Evolutionary conservation across 1,140 invertebrate genomes (phyloP), one percentile per base, ranked within the genome.

Genomic region (Gryon sp.): DNA sequence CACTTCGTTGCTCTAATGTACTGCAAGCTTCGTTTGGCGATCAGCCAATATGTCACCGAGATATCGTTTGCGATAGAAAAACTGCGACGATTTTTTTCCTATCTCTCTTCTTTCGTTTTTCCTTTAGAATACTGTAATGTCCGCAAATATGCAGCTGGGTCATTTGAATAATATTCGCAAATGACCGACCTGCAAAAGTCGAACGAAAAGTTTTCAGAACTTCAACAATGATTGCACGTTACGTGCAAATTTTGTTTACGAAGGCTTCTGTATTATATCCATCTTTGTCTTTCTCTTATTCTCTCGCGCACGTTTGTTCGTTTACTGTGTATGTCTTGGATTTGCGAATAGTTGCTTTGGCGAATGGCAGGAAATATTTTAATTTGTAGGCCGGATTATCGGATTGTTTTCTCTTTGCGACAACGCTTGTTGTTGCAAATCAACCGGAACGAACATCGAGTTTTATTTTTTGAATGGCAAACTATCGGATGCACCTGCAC

Each of bases 21-120:
- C 77, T 72, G 30, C 76, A 57, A 80, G 77, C 66, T 83, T 84
- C 78, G 80, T 81, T 85, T 87, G 86, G 86, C 84, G 4, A 48
- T n/a, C 20, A 15, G 82, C 85, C 86, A 87, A 80, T 40, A 69
- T 72, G 70, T 86, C 79, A 77, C 72, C 55, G 68, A 70, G 80
- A 84, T 84, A 84, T 83, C 84, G 76, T 79, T 86, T 81, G 77
- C 79, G 76, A 83, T 78, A 79, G 73, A 73, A 70, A 76, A 65
- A 83, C 76, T 53, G 79, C 80, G 65, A 83, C 83, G 38, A 46
- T 79, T 80, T 79, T 84, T 78, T 79, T 75, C 55, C 24, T 50
- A 57, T 14, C 9, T n/a, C 26, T 2, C 22, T 52, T 22, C 15
- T 8, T 9, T 20, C 4, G 12, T 32, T 69, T 60, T 76, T 78